These are phyloP conservation scores for Bettongia penicillata DNA, from an alignment of 2,113 vertebrate species.

Conservation along the genomic window DNA sequence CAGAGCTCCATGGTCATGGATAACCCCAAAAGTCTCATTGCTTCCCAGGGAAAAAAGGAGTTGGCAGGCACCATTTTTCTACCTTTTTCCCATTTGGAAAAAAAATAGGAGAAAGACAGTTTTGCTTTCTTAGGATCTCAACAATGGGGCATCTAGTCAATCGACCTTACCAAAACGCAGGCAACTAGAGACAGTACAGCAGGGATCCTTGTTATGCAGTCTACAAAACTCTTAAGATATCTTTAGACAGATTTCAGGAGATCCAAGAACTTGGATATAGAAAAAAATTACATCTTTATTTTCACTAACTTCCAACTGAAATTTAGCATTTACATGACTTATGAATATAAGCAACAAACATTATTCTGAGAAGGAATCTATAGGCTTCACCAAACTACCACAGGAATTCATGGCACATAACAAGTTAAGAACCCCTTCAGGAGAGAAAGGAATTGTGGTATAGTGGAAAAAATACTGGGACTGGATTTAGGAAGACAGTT, in stretches of 20 bases:
- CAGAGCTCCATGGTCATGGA: background rate
- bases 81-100: background rate
- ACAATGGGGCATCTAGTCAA: background rate
- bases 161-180: background rate
- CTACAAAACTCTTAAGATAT: background rate
- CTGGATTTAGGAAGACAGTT: background rate
- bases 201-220: background rate
- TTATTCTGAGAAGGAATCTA: background rate
- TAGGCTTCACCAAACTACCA: background rate
- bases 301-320: background rate
- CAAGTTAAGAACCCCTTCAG: background rate
- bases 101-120: background rate
- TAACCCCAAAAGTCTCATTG: background rate
- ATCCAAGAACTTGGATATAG: background rate
- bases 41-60: background rate
- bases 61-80: background rate
- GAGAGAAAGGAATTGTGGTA: background rate
- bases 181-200: background rate
- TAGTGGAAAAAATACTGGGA: background rate
- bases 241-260: background rate
- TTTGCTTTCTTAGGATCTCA: background rate
- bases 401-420: background rate
- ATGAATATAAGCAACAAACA: background rate
- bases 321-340: background rate
- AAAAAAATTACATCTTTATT: background rate